Evolutionary conservation across 2,113 vertebrate species (phyloP), one percentile per base, ranked within the genome.

Genomic region (Pavo muticus): DNA sequence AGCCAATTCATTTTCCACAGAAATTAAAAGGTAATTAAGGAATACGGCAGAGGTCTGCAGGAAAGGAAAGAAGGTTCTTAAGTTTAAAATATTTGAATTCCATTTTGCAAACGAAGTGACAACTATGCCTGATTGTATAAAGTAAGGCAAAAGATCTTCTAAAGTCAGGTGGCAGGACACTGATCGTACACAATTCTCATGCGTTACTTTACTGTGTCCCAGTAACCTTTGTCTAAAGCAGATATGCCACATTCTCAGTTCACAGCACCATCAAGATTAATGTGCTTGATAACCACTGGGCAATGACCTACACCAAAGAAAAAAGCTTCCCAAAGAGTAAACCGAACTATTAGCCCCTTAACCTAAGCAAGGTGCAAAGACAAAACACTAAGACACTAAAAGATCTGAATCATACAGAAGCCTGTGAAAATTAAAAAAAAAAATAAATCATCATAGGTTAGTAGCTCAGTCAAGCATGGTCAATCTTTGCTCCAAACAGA

Each of bases 11-110:
- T 40, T 77, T 91, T 78, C 59, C 5, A 1, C 25, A 77, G 45
- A 93, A 93, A 56, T 77, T 74, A 88, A 88, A 90, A 81, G 18
- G 13, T 47, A 72, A 37, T 86, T 77, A 86, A 88, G 50, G 48
- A 35, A 74, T 6, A 30, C 70, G 29, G 19, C 25, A 59, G 16
- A 80, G 5, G 10, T 61, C 0, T 32, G 39, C 24, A 85, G 40
- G 12, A 69, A 94, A 79, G 35, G 13, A 35, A 24, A 59, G 25
- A 12, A 80, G 44, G 27, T 35, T 73, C 65, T 64, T 32, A 20
- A 29, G 40, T 59, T 54, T 23, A 59, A 70, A 94, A 63, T 2
- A 88, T 11, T 45, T 29, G 2, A 21, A 73, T 64, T 86, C 70
- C 3, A 67, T 77, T 90, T 71, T 56, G 17, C 15, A 86, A 91